A percentile compares a stretch with the other conserved stretches of the same genome.
Evolutionary conservation across 2,888 invertebrate species (phyloP).

Genomic region (Phoenoteleia sp.): DNA sequence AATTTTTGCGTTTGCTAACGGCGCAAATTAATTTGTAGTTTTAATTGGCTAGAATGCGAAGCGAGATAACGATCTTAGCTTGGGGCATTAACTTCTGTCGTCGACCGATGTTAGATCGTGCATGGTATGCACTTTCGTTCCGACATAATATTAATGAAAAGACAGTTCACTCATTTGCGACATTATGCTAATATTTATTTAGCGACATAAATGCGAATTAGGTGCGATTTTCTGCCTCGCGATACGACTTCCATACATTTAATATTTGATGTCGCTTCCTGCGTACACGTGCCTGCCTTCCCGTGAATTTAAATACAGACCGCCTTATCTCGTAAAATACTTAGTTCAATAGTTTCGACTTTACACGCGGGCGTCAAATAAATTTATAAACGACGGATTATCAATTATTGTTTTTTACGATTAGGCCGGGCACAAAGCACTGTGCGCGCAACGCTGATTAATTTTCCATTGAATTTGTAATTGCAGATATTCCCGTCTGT

Average conservation of each 20-base stretch:
- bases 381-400: conserved; percentile 53
- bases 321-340: conserved; percentile 55
- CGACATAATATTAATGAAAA: conserved; percentile 53
- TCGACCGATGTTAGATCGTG: conserved; percentile 47
- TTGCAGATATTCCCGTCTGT: conserved; percentile 13
- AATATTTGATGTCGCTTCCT: conserved; percentile 58
- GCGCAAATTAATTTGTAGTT: conserved; percentile 66
- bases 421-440: conserved; percentile 22
- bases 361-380: conserved; percentile 19
- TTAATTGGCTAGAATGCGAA: conserved; percentile 68
- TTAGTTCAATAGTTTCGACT: conserved; percentile 34
- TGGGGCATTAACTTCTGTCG: conserved; percentile 57
- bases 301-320: conserved; percentile 32
- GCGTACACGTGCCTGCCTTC: conserved; percentile 37
- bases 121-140: conserved; percentile 27
- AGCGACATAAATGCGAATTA: conserved; percentile 58
- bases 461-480: conserved; percentile 61
- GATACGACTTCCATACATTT: conserved; percentile 49
- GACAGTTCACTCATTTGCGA: conserved; percentile 62
- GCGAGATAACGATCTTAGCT: conserved; percentile 63
- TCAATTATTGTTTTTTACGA: conserved; percentile 50
- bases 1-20: conserved; percentile 39
- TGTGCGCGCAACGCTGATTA: conserved; percentile 36
- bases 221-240: conserved; percentile 64
- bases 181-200: conserved; percentile 65